A percentile compares a stretch with the other conserved stretches of the same genome.
Conservation (phyloP, 2,113 vertebrate species). For the Recurvirostra avosetta region DNA sequence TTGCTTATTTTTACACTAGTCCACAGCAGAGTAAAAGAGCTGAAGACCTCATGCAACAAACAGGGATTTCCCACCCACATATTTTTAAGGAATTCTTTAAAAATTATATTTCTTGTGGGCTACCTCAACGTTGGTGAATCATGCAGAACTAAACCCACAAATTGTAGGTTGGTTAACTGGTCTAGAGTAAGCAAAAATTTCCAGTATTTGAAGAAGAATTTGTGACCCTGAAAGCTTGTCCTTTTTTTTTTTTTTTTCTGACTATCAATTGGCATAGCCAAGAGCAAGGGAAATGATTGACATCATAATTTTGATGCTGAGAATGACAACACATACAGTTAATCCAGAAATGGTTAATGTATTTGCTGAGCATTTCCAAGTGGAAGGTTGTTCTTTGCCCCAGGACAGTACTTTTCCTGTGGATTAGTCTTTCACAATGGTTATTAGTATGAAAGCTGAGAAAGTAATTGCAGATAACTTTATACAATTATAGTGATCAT, state of each 20-base stretch:
- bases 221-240: neutral
- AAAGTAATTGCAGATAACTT: neutral
- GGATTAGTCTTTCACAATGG: neutral
- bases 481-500: neutral
- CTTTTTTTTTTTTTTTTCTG: neutral
- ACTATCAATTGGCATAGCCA: neutral
- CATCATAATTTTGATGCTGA: neutral
- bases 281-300: neutral
- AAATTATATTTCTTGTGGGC: neutral
- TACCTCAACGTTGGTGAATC: neutral
- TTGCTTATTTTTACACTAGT: neutral
- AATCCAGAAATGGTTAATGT: neutral
- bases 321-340: neutral
- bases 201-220: constrained; percentile 21
- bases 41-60: neutral
- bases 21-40: neutral
- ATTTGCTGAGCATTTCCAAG: neutral
- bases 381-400: neutral
- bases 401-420: neutral
- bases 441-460: neutral
- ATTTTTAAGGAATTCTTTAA: neutral
- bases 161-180: neutral
- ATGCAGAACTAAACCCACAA: neutral
- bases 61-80: neutral
- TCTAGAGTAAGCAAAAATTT: constrained; percentile 10